Base-by-base conservation (phyloP, 2,797 vertebrate species). In the Alauda arvensis region DNA sequence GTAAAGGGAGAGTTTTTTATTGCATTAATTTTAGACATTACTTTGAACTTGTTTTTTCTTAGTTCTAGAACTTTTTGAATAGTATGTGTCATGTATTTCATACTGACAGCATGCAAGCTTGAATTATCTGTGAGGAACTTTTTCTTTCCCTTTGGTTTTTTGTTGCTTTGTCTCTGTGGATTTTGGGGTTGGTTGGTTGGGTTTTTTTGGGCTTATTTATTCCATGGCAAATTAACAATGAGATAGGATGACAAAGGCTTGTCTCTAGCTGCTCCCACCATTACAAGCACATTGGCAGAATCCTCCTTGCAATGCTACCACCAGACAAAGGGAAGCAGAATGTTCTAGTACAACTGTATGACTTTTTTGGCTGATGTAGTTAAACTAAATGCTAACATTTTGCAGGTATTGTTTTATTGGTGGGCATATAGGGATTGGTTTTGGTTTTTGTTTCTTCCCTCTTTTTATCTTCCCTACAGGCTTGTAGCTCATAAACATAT, bases 391-490 rank as follows among this genome's bases (percentile, higher is more conserved):
- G 16, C 7, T 45, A 65, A 55, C 3, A 24, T 48, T 79, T 71
- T 81, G 15, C 26, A 72, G 37, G 7, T 60, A 59, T 25, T 67
- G n/a, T 52, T 77, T 89, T 57, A 16, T 18, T 88, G 4, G 5
- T 52, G 23, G 8, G 6, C 11, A 49, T n/a, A 14, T 26, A 25
- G 28, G 6, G 4, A 1, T 28, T 56, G 14, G 6, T 28, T 65
- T 76, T 4, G 1, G 0, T 2, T 18, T 60, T 60, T 16, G 2
- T 26, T 78, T 34, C 14, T 23, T 18, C 10, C 3, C 1, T 8
- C 21, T 65, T 29, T n/a, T 69, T 55, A 43, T 0, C 12, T 48
- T 0, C 12, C 26, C 24, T 68, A 12, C 6, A 56, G 67, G 25
- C 60, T 85, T 69, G 4, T 62, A 79, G 42, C 31, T 89, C 33